phyloP scores from a whole-genome alignment of 64 coral and sea anemone species.

The Anthopleura sola region DNA sequence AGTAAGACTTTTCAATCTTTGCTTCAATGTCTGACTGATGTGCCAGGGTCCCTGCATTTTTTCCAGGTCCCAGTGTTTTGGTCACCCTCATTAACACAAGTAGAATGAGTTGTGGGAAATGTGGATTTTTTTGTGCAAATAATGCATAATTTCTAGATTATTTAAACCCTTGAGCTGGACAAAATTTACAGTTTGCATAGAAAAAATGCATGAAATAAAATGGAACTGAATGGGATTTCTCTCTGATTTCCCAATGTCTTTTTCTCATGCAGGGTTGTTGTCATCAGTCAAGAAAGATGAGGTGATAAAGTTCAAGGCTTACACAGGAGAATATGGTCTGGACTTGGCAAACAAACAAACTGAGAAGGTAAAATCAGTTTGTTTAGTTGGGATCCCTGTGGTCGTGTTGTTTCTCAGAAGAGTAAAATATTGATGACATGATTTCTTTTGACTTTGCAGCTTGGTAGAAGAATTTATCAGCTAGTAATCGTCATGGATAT shows the following conservation, averaged over 20 bases:
- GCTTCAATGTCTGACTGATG: no score
- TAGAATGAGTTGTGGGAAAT: no score
- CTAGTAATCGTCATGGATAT: conserved; percentile 85
- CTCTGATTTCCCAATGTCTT: neutral
- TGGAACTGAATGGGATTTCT: neutral
- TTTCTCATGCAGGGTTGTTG: conserved; percentile 57
- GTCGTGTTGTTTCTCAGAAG: neutral
- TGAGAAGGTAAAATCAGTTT: conserved; percentile 38
- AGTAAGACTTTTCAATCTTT: no score
- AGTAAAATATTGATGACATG: neutral
- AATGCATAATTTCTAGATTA: no score
- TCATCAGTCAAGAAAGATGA: conserved; percentile 71
- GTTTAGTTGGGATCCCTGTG: neutral
- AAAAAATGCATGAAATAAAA: no score
- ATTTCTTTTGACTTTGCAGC: conserved; percentile 9
- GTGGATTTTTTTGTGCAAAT: no score
- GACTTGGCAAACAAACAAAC: conserved; percentile 49
- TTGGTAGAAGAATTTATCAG: conserved; percentile 62
- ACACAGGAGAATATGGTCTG: conserved; percentile 57
- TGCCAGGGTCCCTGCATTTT: no score
- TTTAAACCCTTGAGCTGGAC: no score
- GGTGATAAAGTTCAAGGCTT: conserved; percentile 67
- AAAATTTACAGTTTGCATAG: no score
- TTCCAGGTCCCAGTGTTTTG: no score
- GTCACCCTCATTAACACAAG: no score